Evolutionary conservation across 2,113 vertebrate species (phyloP), one percentile per base, ranked within the genome.

Genomic region (Salminus brasiliensis): DNA sequence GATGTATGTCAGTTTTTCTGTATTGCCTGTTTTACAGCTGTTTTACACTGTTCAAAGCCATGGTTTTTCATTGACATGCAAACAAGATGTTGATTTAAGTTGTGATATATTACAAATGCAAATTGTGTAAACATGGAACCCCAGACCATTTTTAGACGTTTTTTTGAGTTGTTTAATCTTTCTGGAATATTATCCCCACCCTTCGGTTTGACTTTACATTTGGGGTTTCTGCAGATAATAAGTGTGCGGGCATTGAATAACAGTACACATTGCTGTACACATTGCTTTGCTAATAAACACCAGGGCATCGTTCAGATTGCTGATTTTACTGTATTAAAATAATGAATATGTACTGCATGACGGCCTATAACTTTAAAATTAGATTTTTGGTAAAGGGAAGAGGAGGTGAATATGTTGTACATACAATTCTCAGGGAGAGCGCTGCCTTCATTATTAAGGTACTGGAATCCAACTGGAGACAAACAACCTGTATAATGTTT

Each of bases 401-500:
- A 39, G 9, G 4, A 11, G 16, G 9, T 76, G 5, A 39, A 29
- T 70, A 52, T 60, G 41, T 29, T 69, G 5, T 49, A 69, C 70
- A 78, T 27, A 32, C 70, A 41, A 29, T 27, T 21, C 68, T 72
- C 76, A 79, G 76, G 67, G 76, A 79, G 34, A 57, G 68, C 52
- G 68, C 67, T 72, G 70, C 68, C 71, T 79, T 63, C 72, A 55
- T 78, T 45, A 60, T 55, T 43, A 47, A 27, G 53, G 76, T 70
- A 69, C 25, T 62, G 57, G 72, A 79, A 69, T 79, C 55, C 68
- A 72, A 60, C 76, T 72, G 68, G 76, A 72, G 76, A 79, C 68
- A 60, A 68, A 71, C 65, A 79, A 79, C 62, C 76, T 79, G 76
- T 78, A 78, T 70, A 78, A 57, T 47, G 52, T 27, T 77, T 52